These are phyloP conservation scores for Torymus aiolomorphi DNA, from an alignment of 2,888 invertebrate genomes.

Conservation along the genomic window DNA sequence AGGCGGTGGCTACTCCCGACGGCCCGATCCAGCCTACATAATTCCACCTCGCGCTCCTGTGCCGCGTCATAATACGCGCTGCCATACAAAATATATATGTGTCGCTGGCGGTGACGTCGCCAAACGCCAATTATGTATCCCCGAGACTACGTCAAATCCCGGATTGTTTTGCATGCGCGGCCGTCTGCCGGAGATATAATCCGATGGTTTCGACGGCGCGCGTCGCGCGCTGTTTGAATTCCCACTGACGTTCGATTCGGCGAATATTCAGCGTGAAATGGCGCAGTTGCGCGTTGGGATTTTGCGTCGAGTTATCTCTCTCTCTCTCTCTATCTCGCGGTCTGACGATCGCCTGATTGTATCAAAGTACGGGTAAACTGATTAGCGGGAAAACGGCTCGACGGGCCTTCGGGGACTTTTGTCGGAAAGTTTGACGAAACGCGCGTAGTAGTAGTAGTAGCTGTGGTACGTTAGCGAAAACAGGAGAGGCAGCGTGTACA, in stretches of 20 bases:
- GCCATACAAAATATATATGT: too few species aligned
- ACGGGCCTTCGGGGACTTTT: too few species aligned
- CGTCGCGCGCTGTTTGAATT: too few species aligned
- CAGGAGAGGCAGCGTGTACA: too few species aligned
- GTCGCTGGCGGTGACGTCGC: too few species aligned
- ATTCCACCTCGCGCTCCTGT: slow-evolving; percentile 16
- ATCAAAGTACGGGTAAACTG: slow-evolving; percentile 14
- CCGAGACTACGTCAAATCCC: slow-evolving; percentile 19
- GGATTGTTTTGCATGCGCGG: slow-evolving; percentile 16
- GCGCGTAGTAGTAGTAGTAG: too few species aligned
- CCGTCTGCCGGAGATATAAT: neutral
- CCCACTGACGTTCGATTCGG: slow-evolving; percentile 2
- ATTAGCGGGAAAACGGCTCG: neutral
- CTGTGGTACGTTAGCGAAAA: too few species aligned
- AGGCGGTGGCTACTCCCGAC: slow-evolving; percentile 26
- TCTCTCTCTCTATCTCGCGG: too few species aligned
- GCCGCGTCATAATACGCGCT: neutral
- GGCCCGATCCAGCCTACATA: slow-evolving; percentile 43
- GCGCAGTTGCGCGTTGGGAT: slow-evolving; percentile 4
- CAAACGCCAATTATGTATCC: neutral
- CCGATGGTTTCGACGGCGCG: slow-evolving; percentile 7
- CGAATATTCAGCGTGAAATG: slow-evolving; percentile 35
- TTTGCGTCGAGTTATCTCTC: neutral
- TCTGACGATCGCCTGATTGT: slow-evolving; percentile 18
- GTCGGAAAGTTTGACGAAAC: too few species aligned